These are phyloP conservation scores for Tetheella fluctuosa DNA, from an alignment of 2,888 invertebrate genomes.

Conservation along the genomic window DNA sequence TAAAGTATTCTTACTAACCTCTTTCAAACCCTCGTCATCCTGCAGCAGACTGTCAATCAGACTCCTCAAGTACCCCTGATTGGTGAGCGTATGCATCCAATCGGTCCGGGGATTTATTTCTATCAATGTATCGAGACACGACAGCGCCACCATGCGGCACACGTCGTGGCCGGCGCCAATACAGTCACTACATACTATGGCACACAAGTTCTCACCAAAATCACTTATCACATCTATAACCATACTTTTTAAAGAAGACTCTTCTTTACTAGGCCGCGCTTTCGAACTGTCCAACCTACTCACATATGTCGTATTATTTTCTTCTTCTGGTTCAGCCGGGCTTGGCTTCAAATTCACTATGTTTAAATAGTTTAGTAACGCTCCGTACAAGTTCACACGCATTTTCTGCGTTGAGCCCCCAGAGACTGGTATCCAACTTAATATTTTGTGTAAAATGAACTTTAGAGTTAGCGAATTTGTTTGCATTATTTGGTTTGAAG, in stretches of 20 bases:
- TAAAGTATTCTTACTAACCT: conserved; percentile 67
- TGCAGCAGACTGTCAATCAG: conserved; percentile 91
- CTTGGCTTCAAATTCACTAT: conserved; percentile 86
- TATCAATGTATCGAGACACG: conserved; percentile 91
- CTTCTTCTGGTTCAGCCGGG: conserved; percentile 65
- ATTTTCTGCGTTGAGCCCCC: conserved; percentile 93
- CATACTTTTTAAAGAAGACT: conserved; percentile 71
- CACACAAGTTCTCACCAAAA: conserved; percentile 92
- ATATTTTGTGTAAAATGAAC: conserved; percentile 89
- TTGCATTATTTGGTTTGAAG: conserved; percentile 78
- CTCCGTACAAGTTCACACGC: conserved; percentile 93
- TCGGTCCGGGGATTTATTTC: conserved; percentile 88
- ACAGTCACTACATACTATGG: conserved; percentile 92
- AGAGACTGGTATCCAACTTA: conserved; percentile 93
- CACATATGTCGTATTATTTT: conserved; percentile 81
- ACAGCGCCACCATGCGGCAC: conserved; percentile 94
- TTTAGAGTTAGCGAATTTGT: conserved; percentile 87
- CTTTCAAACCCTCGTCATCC: conserved; percentile 87
- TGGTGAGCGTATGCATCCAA: conserved; percentile 73
- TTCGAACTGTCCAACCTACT: conserved; percentile 87
- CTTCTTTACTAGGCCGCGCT: conserved; percentile 55
- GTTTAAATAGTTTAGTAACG: conserved; percentile 91
- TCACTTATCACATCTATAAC: conserved; percentile 83
- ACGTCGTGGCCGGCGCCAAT: conserved; percentile 93
- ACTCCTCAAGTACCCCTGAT: conserved; percentile 90